These are phyloP conservation scores for Limnephilus rhombicus DNA, from an alignment of 2,888 invertebrate genomes.

Conservation along the genomic window DNA sequence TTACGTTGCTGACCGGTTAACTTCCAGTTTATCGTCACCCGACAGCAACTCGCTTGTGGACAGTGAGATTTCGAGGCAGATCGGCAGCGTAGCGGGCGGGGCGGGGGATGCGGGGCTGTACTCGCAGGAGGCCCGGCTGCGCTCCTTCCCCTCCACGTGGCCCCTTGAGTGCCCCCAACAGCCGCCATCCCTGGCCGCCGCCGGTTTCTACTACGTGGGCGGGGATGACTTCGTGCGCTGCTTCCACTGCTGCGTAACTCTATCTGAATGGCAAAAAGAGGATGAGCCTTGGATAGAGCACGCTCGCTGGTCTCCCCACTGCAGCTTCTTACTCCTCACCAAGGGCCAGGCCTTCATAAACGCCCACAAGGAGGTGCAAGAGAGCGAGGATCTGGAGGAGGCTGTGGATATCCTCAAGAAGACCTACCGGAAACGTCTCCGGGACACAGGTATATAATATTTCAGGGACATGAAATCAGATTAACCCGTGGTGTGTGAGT, in stretches of 20 bases:
- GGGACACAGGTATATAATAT: slow-evolving; percentile 70
- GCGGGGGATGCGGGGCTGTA: slow-evolving; percentile 68
- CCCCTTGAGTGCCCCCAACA: slow-evolving; percentile 86
- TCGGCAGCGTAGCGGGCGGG: slow-evolving; percentile 72
- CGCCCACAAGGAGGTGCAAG: slow-evolving; percentile 68
- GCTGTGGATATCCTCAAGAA: slow-evolving; percentile 73
- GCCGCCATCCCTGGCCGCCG: slow-evolving; percentile 87
- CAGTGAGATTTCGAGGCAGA: slow-evolving; percentile 70
- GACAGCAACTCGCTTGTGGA: background rate
- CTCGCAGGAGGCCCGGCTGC: slow-evolving; percentile 83
- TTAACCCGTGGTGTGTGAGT: no score
- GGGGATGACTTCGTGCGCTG: slow-evolving; percentile 87
- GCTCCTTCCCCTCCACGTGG: slow-evolving; percentile 86
- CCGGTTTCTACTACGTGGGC: slow-evolving; percentile 93
- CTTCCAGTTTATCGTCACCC: slow-evolving; percentile 24
- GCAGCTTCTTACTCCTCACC: slow-evolving; percentile 88
- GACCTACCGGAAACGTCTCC: slow-evolving; percentile 71
- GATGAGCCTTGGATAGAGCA: slow-evolving; percentile 97
- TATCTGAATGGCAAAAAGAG: slow-evolving; percentile 92
- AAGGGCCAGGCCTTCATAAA: slow-evolving; percentile 90
- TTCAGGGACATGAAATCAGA: background rate
- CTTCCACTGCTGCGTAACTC: slow-evolving; percentile 96
- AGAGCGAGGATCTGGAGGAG: background rate
- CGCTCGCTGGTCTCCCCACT: slow-evolving; percentile 94
- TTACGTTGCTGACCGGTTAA: no score